A percentile compares a stretch with the other conserved stretches of the same genome.
Conservation (phyloP, 35 echinoderm and acorn worm genomes). For the Apostichopus parvimensis region DNA sequence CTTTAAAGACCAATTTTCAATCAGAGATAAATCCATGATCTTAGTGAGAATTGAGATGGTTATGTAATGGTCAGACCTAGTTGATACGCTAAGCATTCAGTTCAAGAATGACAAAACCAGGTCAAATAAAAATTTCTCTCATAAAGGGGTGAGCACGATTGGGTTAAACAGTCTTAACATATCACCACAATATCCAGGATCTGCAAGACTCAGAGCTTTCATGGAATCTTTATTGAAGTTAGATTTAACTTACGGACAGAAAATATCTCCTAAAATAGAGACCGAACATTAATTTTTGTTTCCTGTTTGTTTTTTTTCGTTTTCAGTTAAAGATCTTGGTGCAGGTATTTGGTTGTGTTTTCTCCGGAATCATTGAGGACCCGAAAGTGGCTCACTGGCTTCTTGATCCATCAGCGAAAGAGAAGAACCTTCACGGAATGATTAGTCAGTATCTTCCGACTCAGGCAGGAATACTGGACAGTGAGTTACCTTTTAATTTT, state of each 20-base stretch:
- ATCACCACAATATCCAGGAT: conserved; percentile 66
- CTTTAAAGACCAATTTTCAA: no score
- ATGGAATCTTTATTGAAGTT: conserved; percentile 77
- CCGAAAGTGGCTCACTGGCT: conserved; percentile 95
- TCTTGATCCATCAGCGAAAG: conserved; percentile 83
- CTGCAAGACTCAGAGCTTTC: conserved; percentile 68
- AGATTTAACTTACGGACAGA: conserved; percentile 64
- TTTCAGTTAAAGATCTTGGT: conserved; percentile 77
- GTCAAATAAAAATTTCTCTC: no score
- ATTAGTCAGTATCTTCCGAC: conserved; percentile 68
- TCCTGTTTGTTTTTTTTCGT: background rate
- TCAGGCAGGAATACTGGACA: conserved; percentile 69
- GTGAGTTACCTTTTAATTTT: conserved; percentile 38
- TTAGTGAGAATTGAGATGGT: no score
- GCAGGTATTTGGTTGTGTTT: conserved; percentile 65
- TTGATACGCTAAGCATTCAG: no score
- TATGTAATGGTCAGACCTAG: no score
- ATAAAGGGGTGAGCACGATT: background rate
- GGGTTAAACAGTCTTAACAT: conserved; percentile 68
- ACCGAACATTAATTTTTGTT: no score
- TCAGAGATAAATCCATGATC: no score
- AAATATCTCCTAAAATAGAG: background rate
- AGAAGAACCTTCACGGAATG: conserved; percentile 89
- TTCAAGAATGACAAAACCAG: no score
- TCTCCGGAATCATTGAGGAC: conserved; percentile 61